Evolutionary conservation across 2,113 vertebrate genomes (phyloP).

Genomic region (Salvelinus fontinalis): DNA sequence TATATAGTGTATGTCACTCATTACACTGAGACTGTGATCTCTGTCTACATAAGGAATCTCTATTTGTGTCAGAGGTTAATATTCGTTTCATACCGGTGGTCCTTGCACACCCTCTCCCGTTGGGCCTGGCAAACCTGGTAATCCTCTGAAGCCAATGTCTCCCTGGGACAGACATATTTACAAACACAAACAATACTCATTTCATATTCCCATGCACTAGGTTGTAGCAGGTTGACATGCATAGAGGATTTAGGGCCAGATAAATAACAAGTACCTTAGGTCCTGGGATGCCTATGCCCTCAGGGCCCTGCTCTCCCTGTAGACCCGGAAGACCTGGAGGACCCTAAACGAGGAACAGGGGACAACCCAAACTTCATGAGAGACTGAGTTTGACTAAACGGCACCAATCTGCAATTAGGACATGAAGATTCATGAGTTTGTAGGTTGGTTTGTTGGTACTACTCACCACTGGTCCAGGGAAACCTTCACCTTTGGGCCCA

Average conservation of each 20-base stretch:
- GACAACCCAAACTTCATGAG: conserved; percentile 14
- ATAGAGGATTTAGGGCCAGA: neutral
- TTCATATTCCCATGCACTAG: neutral
- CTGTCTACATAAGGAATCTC: neutral
- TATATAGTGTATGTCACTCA: neutral
- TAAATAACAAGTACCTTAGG: conserved; percentile 76
- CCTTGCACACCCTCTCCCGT: conserved; percentile 85
- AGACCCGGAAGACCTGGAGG: conserved; percentile 80
- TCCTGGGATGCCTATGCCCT: conserved; percentile 84
- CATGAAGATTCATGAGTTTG: neutral
- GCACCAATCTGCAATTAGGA: neutral
- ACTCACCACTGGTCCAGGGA: conserved; percentile 78
- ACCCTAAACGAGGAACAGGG: conserved; percentile 67
- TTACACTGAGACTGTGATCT: neutral
- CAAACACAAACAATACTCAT: neutral
- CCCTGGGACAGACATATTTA: conserved; percentile 70
- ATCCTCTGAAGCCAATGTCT: conserved; percentile 83
- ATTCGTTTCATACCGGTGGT: conserved; percentile 73
- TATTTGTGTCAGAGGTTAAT: neutral
- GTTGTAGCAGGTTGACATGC: neutral
- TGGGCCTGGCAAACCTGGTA: conserved; percentile 77
- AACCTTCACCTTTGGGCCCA: conserved; percentile 87
- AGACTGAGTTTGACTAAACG: neutral
- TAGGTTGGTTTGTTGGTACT: conserved; percentile 50
- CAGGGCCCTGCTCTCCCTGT: conserved; percentile 79